Evolutionary conservation across 2,797 vertebrate genomes (phyloP).

Genomic region (Hapalemur alaotrensis): DNA sequence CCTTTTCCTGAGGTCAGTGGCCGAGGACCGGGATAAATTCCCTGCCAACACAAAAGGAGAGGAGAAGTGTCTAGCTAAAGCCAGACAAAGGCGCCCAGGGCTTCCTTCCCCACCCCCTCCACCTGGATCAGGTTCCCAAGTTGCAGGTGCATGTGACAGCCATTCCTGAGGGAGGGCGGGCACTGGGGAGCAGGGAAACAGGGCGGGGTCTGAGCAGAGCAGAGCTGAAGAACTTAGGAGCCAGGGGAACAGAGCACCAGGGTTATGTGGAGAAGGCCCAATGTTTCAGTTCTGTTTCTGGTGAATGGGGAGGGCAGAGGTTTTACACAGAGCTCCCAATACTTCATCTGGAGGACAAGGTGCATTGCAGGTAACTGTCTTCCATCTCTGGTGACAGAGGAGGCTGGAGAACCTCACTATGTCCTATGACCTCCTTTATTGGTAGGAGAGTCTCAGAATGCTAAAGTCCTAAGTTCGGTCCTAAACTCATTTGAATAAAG

Average conservation of each 20-base stretch:
- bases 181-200: constrained; percentile 12
- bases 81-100: constrained; percentile 66
- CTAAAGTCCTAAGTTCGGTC: background rate
- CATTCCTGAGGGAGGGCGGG: constrained; percentile 73
- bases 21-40: constrained; percentile 23
- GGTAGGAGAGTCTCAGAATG: background rate
- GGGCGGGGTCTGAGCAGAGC: constrained; percentile 27
- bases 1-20: constrained; percentile 53
- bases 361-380: background rate
- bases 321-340: background rate
- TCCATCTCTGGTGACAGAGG: background rate
- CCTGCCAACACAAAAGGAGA: constrained; percentile 70
- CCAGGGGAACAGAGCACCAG: background rate
- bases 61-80: constrained; percentile 40
- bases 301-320: background rate
- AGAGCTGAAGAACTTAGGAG: background rate
- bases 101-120: constrained; percentile 58
- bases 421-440: background rate
- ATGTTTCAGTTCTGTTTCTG: background rate
- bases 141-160: constrained; percentile 74
- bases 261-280: background rate
- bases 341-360: background rate
- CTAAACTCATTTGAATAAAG: background rate
- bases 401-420: background rate
- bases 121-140: constrained; percentile 76